These are phyloP conservation scores for Sphecodes monilicornis DNA, from an alignment of 2,888 invertebrate species.

Conservation along the genomic window DNA sequence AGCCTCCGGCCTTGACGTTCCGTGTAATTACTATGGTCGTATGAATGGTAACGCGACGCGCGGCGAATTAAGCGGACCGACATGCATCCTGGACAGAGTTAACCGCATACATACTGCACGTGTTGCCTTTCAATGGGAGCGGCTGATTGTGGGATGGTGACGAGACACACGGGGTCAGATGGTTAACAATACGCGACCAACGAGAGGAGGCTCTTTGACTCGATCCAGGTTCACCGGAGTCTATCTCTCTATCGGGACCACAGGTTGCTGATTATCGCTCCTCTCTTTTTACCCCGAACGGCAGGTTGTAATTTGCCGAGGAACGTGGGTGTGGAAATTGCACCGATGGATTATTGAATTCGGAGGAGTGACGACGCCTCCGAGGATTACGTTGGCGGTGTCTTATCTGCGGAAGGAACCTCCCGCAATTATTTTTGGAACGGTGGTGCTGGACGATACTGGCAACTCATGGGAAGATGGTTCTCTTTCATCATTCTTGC, in stretches of 20 bases:
- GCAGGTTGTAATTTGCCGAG: not conserved
- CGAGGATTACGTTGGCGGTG: not conserved
- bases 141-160: conserved; percentile 3
- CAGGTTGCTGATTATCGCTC: not conserved
- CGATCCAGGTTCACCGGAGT: not conserved
- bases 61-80: conserved; percentile 8
- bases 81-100: conserved; percentile 10
- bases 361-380: not conserved
- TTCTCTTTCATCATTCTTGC: not conserved
- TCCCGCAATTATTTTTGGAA: not conserved
- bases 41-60: conserved; percentile 22
- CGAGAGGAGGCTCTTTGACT: not conserved
- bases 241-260: not conserved
- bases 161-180: not conserved
- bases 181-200: conserved; percentile 5
- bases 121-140: conserved; percentile 13
- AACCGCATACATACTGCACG: conserved; percentile 5
- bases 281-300: not conserved
- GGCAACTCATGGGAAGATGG: not conserved
- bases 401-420: not conserved
- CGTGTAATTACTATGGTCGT: conserved; percentile 45
- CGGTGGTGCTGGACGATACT: not conserved
- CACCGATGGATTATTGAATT: not conserved
- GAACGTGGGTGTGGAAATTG: not conserved
- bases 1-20: conserved; percentile 39